phyloP scores from a whole-genome alignment of 2,888 invertebrate species.

The Zaprionus lineosus region DNA sequence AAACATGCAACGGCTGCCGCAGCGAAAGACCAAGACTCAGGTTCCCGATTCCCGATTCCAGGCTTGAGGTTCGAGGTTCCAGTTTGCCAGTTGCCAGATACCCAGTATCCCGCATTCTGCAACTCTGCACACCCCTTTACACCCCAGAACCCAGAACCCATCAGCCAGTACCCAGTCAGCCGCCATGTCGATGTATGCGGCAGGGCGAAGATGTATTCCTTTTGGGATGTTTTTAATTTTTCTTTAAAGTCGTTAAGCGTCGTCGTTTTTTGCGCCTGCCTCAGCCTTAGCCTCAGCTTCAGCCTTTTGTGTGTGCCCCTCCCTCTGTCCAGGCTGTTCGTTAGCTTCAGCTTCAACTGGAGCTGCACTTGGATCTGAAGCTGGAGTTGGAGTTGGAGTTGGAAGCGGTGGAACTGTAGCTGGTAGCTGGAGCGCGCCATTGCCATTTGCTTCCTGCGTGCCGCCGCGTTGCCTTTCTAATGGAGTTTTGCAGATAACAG shows the following conservation, averaged over 20 bases:
- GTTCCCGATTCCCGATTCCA: slow-evolving; percentile 30
- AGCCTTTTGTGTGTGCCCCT: slow-evolving; percentile 10
- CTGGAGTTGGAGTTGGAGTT: background rate
- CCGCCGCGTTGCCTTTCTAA: slow-evolving; percentile 71
- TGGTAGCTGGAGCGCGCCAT: slow-evolving; percentile 48
- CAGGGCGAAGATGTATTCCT: slow-evolving; percentile 79
- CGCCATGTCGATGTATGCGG: slow-evolving; percentile 65
- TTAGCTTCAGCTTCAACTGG: slow-evolving; percentile 49
- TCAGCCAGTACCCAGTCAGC: background rate
- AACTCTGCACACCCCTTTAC: background rate
- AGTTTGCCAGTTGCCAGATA: slow-evolving; percentile 20
- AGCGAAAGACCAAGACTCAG: slow-evolving; percentile 24
- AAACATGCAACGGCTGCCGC: slow-evolving; percentile 62
- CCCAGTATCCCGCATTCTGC: no score
- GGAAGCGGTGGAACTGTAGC: slow-evolving; percentile 8
- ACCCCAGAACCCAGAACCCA: background rate
- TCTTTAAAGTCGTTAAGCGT: slow-evolving; percentile 78
- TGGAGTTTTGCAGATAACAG: slow-evolving; percentile 77
- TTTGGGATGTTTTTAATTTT: slow-evolving; percentile 80
- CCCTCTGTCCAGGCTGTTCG: slow-evolving; percentile 42
- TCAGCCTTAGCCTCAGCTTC: slow-evolving; percentile 11
- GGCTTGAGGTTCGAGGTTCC: slow-evolving; percentile 17
- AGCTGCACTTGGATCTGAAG: background rate
- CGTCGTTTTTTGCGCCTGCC: slow-evolving; percentile 62
- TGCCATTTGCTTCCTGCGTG: slow-evolving; percentile 74